Percentiles rank a stretch among this genome's conserved stretches.
Conservation (phyloP, 2,113 vertebrate species). For the Pituophis catenifer region DNA sequence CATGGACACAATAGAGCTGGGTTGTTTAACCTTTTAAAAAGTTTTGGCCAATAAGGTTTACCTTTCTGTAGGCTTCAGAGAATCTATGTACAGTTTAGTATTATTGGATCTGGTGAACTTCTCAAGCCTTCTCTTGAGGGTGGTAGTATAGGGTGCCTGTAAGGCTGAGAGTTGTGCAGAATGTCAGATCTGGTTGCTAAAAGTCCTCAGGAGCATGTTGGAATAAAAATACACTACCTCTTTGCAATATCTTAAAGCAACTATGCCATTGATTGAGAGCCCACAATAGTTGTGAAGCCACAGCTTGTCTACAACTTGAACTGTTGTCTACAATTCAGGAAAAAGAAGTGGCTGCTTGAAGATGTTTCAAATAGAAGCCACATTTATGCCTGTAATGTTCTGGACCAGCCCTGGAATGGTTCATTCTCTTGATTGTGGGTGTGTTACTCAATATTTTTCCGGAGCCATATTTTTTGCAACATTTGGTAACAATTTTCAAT, state of each 20-base stretch:
- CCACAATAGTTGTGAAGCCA: background rate
- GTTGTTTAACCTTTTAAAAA: background rate
- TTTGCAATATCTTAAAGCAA: background rate
- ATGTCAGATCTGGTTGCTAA: background rate
- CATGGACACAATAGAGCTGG: background rate
- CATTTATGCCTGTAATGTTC: background rate
- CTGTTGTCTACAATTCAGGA: background rate
- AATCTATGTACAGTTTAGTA: background rate
- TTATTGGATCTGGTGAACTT: background rate
- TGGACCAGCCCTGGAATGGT: background rate
- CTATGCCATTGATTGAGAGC: background rate
- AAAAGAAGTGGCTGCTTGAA: background rate
- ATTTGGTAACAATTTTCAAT: background rate
- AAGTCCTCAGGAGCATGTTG: background rate
- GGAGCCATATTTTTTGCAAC: background rate
- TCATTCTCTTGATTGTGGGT: background rate
- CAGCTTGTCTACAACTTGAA: no score
- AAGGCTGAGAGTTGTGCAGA: background rate
- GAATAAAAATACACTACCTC: background rate
- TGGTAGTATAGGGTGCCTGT: background rate
- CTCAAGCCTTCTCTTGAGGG: background rate
- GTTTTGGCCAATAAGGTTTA: background rate
- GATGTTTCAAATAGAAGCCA: background rate
- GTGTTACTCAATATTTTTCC: background rate
- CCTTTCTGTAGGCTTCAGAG: background rate